These are phyloP conservation scores for Clarias pachynema DNA, from an alignment of 2,797 vertebrate genomes.

Conservation along the genomic window DNA sequence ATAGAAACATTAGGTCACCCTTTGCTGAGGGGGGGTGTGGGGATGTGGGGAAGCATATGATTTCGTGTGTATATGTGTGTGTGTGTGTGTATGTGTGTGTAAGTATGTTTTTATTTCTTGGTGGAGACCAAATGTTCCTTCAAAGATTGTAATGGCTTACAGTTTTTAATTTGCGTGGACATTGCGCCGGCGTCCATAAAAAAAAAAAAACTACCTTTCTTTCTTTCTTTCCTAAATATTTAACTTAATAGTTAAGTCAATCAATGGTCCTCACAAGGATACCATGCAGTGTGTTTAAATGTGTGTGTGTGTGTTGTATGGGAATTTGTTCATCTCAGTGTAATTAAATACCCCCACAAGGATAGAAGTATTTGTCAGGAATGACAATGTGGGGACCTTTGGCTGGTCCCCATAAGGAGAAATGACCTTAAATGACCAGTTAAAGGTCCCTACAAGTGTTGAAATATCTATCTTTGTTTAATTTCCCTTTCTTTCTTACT, in stretches of 20 bases:
- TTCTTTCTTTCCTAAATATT: not conserved
- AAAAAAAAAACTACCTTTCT: not conserved
- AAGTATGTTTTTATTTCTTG: not conserved
- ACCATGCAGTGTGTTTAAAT: too few species aligned
- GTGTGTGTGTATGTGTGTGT: not conserved
- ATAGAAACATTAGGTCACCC: slow-evolving; percentile 54
- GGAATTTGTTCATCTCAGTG: too few species aligned
- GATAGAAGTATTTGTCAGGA: too few species aligned
- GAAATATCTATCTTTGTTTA: not conserved
- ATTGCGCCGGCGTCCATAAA: not conserved
- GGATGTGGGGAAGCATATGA: not conserved
- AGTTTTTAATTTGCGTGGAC: not conserved
- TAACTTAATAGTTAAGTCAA: not conserved
- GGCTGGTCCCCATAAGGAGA: too few species aligned
- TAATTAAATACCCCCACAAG: too few species aligned
- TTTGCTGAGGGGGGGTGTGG: slow-evolving; percentile 29
- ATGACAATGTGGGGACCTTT: too few species aligned
- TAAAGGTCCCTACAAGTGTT: too few species aligned
- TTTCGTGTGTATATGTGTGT: not conserved
- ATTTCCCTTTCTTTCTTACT: not conserved
- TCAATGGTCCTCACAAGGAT: too few species aligned
- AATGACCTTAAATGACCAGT: too few species aligned
- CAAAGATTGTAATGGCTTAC: not conserved
- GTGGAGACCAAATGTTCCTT: not conserved
- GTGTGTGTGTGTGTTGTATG: too few species aligned